Base-by-base conservation (phyloP, 2,888 invertebrate genomes). In the Folsomia manolachei region DNA sequence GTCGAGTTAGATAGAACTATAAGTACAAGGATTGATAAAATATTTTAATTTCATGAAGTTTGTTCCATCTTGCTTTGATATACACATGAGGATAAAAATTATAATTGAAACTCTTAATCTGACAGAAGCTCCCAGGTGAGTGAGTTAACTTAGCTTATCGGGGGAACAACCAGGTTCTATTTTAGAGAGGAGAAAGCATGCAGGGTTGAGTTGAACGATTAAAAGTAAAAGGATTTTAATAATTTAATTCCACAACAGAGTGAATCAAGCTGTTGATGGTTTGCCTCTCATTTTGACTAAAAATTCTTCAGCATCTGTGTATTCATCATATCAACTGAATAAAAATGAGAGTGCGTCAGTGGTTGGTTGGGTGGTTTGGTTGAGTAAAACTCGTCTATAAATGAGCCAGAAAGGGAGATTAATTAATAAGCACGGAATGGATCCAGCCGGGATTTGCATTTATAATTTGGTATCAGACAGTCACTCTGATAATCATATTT, bases 351-450 rank as follows among this genome's bases (percentile, higher is more conserved):
- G 56, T 18, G 56, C 7, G n/a, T 56, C 14, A 39, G 39, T 39
- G 39, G 39, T 9, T 39, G 39, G 39, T 39, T n/a, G 39, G 7
- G 4, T 39, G 39, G 39, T 39, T 39, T 39, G 39, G 39, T n/a
- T 39, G 39, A 14, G n/a, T n/a, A n/a, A n/a, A n/a, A n/a, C n/a
- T n/a, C n/a, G n/a, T n/a, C 39, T 39, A 39, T 39, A 39, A 39
- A 14, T 39, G 39, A 39, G 39, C 4, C 7, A 39, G 39, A 39
- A 56, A 56, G 56, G 56, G 56, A 56, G 56, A 56, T 56, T 56
- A 56, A 56, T 56, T 56, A 56, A 56, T 56, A 56, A 56, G 56
- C 56, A 56, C n/a, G 19, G 56, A 56, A 56, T 56, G 56, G 56
- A 56, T 56, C 56, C 56, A 56, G 56, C 19, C 19, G 56, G 56